Evolutionary conservation across 2,797 vertebrate genomes (phyloP), one percentile per base, ranked within the genome.

Genomic region (Clarias fuscus): DNA sequence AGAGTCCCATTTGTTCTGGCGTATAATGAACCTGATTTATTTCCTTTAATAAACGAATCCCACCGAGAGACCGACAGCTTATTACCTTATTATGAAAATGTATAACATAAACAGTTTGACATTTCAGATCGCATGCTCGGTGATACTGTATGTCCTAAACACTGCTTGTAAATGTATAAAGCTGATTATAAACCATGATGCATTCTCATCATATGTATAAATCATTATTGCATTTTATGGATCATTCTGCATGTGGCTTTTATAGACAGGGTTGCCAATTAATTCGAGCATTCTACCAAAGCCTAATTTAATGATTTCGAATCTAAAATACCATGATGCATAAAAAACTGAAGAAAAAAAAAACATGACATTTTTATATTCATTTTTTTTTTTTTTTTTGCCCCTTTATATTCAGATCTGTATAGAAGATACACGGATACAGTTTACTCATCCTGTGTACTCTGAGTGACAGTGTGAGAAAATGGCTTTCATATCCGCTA

Each of bases 361-460:
- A 62, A 62, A 62, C 10, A 65, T 65, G 78, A 81, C 11, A 81
- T 81, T 43, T 33, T 33, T 33, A 33, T 33, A 33, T 33, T 33
- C 33, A 30, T 30, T 30, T 33, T 33, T 33, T 30, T 30, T 30
- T 30, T 30, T 30, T 30, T 30, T 30, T 33, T 33, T 33, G 1
- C 33, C 2, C 7, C 4, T 24, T 43, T 65, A 40, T 17, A 59
- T 27, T 62, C 43, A 58, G 79, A 27, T 81, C 33, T 27, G 53
- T 67, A 43, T 37, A 33, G 48, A 13, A 27, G 40, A 33, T 80
- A 33, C 43, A 80, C 62, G 73, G 84, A 83, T 81, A 61, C 14
- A 75, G 48, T 92, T 95, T 96, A 92, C 94, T 94, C 94, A 95
- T 94, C 95, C 77, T 40, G 82, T 73, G 76, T 86, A 27, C 83